Percentiles rank a stretch among this genome's conserved stretches.
These are phyloP conservation scores for Psittacula echo DNA, from an alignment of 2,797 vertebrate genomes.

Conservation along the genomic window DNA sequence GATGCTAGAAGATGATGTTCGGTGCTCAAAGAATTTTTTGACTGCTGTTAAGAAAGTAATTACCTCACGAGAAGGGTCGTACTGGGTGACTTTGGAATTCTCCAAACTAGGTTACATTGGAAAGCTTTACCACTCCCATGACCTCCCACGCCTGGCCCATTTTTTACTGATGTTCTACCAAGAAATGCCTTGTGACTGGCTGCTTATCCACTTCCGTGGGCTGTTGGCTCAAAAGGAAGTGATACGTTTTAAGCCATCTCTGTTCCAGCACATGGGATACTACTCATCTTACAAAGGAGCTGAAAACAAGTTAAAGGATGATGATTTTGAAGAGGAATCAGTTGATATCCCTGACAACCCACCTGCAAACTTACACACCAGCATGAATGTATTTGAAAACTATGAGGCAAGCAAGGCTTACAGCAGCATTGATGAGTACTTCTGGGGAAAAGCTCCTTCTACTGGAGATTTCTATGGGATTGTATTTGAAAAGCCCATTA, in stretches of 20 bases:
- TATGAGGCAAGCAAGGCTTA: conserved; percentile 95
- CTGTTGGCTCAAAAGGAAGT: conserved; percentile 95
- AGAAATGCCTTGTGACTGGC: conserved; percentile 99
- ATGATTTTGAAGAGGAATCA: conserved; percentile 96
- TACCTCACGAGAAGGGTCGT: conserved; percentile 92
- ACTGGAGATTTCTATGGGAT: conserved; percentile 91
- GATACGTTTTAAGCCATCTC: conserved; percentile 96
- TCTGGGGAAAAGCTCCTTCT: conserved; percentile 94
- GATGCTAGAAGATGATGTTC: conserved; percentile 97
- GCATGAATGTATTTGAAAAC: conserved; percentile 96
- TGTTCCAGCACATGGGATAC: conserved; percentile 99
- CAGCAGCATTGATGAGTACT: conserved; percentile 94
- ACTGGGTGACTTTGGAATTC: conserved; percentile 98
- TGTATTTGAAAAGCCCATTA: conserved; percentile 89
- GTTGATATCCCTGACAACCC: conserved; percentile 97
- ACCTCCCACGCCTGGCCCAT: conserved; percentile 93
- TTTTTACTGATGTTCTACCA: conserved; percentile 99
- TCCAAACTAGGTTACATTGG: conserved; percentile 98
- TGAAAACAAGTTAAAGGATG: conserved; percentile 97
- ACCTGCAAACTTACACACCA: conserved; percentile 91
- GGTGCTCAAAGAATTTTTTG: conserved; percentile 95
- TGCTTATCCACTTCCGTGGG: conserved; percentile 94
- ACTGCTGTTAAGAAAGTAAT: conserved; percentile 96
- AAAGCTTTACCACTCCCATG: conserved; percentile 95
- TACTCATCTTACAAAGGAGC: conserved; percentile 97